Conservation (phyloP, 2,113 vertebrate genomes). For the Aix galericulata region DNA sequence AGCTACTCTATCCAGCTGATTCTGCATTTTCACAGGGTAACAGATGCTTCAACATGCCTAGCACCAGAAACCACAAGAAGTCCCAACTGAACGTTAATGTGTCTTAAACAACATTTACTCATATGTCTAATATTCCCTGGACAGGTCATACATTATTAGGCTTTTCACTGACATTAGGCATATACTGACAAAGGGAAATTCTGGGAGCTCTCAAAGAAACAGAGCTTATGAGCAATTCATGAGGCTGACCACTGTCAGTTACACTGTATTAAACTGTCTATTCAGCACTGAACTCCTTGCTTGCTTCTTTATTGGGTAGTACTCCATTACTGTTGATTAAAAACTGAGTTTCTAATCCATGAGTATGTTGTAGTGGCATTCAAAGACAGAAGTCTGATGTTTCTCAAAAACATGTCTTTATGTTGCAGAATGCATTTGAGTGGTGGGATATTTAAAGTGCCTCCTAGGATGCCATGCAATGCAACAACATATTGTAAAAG, state of each 20-base stretch:
- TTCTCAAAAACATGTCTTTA: not conserved
- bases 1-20: conserved; percentile 21
- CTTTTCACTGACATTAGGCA: not conserved
- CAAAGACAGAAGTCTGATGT: not conserved
- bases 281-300: not conserved
- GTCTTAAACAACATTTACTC: conserved; percentile 33
- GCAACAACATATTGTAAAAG: not conserved
- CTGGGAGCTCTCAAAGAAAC: conserved; percentile 3
- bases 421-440: not conserved
- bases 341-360: not conserved
- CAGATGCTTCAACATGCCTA: conserved; percentile 15
- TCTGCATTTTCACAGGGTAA: conserved; percentile 29
- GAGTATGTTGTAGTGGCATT: not conserved
- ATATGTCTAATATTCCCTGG: not conserved
- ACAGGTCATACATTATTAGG: not conserved
- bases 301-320: not conserved
- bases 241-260: not conserved
- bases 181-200: not conserved
- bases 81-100: not conserved
- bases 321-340: not conserved
- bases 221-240: not conserved
- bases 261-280: not conserved
- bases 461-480: not conserved
- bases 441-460: not conserved
- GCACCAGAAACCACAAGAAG: conserved; percentile 36